These are phyloP conservation scores for Choristoneura rosaceana DNA, from an alignment of 2,888 invertebrate species.

Conservation along the genomic window DNA sequence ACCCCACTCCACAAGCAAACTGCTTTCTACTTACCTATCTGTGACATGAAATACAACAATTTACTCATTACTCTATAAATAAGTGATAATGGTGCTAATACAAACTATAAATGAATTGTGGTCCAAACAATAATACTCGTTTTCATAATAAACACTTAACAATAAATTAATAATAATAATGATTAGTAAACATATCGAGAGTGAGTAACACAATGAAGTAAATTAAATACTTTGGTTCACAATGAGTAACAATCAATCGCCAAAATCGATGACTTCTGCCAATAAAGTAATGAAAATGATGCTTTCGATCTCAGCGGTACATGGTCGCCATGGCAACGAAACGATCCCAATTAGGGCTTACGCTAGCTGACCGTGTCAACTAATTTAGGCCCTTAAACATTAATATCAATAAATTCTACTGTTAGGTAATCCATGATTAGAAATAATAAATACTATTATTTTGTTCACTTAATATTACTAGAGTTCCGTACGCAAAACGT, in stretches of 20 bases:
- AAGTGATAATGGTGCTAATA: constrained; percentile 15
- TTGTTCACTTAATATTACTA: neutral
- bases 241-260: constrained; percentile 60
- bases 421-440: neutral
- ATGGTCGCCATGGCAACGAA: constrained; percentile 4
- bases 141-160: constrained; percentile 62
- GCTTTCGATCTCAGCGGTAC: neutral
- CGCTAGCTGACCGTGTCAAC: too few relatives aligned
- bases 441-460: constrained; percentile 2
- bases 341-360: neutral
- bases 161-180: constrained; percentile 53
- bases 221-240: constrained; percentile 76
- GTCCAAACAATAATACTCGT: constrained; percentile 42
- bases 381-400: neutral
- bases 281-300: constrained; percentile 6
- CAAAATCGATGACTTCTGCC: constrained; percentile 12
- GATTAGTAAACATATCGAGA: constrained; percentile 49
- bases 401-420: constrained; percentile 4
- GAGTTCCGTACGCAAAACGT: too few relatives aligned
- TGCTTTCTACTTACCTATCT: neutral
- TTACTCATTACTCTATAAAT: constrained; percentile 9
- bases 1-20: neutral
- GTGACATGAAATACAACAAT: constrained; percentile 2
- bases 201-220: constrained; percentile 61
- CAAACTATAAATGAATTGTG: constrained; percentile 28